Evolutionary conservation across 2,797 vertebrate species (phyloP), one percentile per base, ranked within the genome.

Genomic region (Agapornis canus): DNA sequence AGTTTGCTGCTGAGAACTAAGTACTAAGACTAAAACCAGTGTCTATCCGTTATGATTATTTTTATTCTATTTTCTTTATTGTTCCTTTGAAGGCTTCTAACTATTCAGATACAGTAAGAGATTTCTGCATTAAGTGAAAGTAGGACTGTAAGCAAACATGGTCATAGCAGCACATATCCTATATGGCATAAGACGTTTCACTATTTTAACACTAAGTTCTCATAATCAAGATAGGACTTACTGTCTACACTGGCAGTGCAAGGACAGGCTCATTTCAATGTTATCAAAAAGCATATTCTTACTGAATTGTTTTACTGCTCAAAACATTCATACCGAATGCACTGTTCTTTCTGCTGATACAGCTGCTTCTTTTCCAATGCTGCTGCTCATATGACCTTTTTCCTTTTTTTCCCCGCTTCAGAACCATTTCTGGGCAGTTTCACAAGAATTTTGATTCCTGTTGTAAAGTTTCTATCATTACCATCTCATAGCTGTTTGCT

Each of bases 371-470:
- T 84, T 79, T 70, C 82, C 86, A 94, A 5, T 35, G 25, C 48
- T 26, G 17, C 56, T 86, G 54, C 56, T 92, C 29, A 23, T 18
- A 49, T 31, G 59, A 92, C 84, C 66, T 88, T 51, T 40, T 64
- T 31, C 12, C 5, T 10, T 6, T 40, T 23, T 19, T 45, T 23
- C 1, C 0, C 2, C 13, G 26, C 60, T 86, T 76, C 92, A 94
- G 45, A 89, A 88, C 42, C 61, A 65, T 92, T 94, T 95, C 93
- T 94, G 85, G 82, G 65, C 83, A 96, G n/a, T 92, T 89, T 79
- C 92, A 92, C 80, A 89, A 80, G 72, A 89, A 92, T 85, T 93
- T 87, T 91, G 60, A 93, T 92, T 93, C 82, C 82, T 71, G 61
- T 57, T 94, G 75, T 95, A 70, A 96, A 91, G 73, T 89, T 95